Evolutionary conservation across 2,113 vertebrate genomes (phyloP), one percentile per base, ranked within the genome.

Genomic region (Xyrauchen texanus): DNA sequence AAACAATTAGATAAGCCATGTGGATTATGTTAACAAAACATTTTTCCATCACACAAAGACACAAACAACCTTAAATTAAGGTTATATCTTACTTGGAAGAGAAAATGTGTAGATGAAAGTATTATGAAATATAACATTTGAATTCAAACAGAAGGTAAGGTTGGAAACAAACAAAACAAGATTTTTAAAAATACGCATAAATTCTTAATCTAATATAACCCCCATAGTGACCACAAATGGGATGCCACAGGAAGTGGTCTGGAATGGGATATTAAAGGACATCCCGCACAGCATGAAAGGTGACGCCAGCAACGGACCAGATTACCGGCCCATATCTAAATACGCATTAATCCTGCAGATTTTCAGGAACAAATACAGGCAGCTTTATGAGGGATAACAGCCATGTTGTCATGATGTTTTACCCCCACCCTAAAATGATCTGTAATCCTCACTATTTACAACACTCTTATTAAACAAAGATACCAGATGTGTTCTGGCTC

Each of bases 371-470:
- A 86, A 85, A 83, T 70, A 73, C 72, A 70, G 67, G 58, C 66
- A 79, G 83, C 83, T 78, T 87, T 82, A 74, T 21, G 62, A 52
- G 49, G 80, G 77, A 86, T 82, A 78, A 85, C 62, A 77, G 81
- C 77, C 63, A 66, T 78, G 52, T 74, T 81, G 68, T 74, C 82
- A 83, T 85, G 70, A 82, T 77, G 79, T 81, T 82, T 82, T 44
- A 57, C 66, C 77, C 73, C 58, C 65, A 8, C 70, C 21, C 80
- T 81, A 78, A 86, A 83, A 62, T 80, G 79, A 83, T 81, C 83
- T 81, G 16, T 85, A 88, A 88, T 88, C 85, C 83, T 45, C 12
- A 42, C 74, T 82, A 82, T 85, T 83, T 85, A 81, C 78, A 79
- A 77, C 72, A 75, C 70, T 67, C 60, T 77, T 81, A 79, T 83